Conservation (phyloP, 2,113 vertebrate genomes). For the Mirza zaza region DNA sequence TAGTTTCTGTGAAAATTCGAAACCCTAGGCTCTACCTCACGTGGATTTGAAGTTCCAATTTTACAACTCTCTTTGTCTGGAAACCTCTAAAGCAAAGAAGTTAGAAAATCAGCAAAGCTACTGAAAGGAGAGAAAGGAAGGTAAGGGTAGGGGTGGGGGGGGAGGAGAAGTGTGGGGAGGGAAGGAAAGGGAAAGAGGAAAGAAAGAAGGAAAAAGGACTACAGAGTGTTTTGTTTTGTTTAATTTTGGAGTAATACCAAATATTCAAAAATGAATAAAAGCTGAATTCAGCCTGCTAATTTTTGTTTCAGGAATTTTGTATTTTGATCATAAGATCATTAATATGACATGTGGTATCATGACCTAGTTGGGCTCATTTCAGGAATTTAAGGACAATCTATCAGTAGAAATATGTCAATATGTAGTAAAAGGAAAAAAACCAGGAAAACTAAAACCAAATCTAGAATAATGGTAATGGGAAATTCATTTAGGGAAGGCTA, state of each 20-base stretch:
- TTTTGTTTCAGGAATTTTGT: conserved; percentile 21
- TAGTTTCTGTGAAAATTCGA: background rate
- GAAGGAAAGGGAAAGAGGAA: background rate
- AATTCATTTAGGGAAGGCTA: background rate
- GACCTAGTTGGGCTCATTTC: background rate
- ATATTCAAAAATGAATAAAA: background rate
- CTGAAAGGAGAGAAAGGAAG: background rate
- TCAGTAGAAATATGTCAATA: background rate
- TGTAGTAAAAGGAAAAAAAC: background rate
- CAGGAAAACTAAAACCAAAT: conserved; percentile 15
- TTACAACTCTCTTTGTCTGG: background rate
- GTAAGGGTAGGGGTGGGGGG: accelerated
- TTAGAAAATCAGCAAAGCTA: background rate
- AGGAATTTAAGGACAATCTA: background rate
- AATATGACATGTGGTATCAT: background rate
- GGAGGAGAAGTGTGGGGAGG: too few species aligned
- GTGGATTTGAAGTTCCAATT: background rate
- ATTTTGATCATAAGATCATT: background rate
- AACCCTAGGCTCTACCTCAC: background rate
- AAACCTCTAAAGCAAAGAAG: background rate
- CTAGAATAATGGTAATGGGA: background rate
- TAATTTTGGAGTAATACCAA: background rate
- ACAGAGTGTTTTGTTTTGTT: background rate
- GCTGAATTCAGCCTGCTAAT: background rate
- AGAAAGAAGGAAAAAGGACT: too few species aligned